Percentiles rank a stretch among this genome's conserved stretches.
Conservation (phyloP, 2,888 invertebrate genomes). For the Platerodrilus igneus region DNA sequence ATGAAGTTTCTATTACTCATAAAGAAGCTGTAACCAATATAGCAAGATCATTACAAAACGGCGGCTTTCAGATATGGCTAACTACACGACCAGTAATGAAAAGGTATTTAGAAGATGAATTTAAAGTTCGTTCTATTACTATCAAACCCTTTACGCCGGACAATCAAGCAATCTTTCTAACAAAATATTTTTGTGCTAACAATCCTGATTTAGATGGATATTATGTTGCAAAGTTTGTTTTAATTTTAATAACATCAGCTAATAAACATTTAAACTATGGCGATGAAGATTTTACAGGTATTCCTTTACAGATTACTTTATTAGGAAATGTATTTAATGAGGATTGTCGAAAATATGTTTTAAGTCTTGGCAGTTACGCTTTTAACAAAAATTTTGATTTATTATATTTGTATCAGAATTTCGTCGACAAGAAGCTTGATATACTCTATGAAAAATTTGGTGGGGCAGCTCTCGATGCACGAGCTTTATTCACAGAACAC, state of each 20-base stretch:
- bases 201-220: background rate
- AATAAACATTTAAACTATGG: constrained; percentile 4
- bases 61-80: constrained; percentile 5
- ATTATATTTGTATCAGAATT: constrained; percentile 6
- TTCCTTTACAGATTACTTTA: constrained; percentile 6
- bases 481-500: background rate
- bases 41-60: background rate
- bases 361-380: too few species aligned
- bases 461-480: background rate
- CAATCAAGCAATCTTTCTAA: constrained; percentile 5
- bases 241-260: background rate
- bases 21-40: constrained; percentile 7
- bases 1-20: constrained; percentile 8
- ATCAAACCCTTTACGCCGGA: constrained; percentile 2
- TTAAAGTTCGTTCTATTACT: background rate
- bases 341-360: too few species aligned
- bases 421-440: background rate
- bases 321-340: constrained; percentile 6
- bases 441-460: constrained; percentile 1
- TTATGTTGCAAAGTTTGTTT: background rate
- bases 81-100: constrained; percentile 10
- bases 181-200: constrained; percentile 6
- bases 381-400: too few species aligned
- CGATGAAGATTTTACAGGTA: constrained; percentile 5
- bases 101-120: constrained; percentile 2